Conservation (phyloP, 2,113 vertebrate species). For the Poeciliopsis prolifica region DNA sequence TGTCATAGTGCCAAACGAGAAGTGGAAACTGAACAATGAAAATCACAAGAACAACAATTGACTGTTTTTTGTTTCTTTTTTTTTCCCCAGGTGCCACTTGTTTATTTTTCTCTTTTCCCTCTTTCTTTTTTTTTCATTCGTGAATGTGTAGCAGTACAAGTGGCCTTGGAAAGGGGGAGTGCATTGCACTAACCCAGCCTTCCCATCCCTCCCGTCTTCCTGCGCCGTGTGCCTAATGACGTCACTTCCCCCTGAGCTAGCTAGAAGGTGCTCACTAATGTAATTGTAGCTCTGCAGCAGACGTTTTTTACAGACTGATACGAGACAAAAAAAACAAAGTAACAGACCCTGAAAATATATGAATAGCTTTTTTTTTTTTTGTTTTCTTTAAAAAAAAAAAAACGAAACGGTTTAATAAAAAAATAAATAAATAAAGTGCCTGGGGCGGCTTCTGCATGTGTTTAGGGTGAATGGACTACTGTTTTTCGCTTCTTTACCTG, state of each 20-base stretch:
- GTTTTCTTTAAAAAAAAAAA: conserved; percentile 12
- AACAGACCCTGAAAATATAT: conserved; percentile 71
- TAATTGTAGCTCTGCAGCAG: conserved; percentile 71
- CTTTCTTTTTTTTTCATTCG: conserved; percentile 48
- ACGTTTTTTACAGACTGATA: conserved; percentile 68
- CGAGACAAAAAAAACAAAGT: conserved; percentile 39
- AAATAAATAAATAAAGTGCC: conserved; percentile 74
- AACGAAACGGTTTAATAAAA: conserved; percentile 20
- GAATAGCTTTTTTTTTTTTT: conserved; percentile 52
- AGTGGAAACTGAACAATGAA: conserved; percentile 74
- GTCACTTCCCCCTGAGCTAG: conserved; percentile 73
- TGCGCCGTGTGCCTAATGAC: conserved; percentile 68
- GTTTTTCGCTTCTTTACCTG: conserved; percentile 61
- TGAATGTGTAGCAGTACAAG: conserved; percentile 81
- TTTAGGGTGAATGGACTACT: conserved; percentile 84
- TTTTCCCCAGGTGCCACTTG: conserved; percentile 74
- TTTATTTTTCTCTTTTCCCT: conserved; percentile 31
- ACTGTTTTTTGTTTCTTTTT: conserved; percentile 75
- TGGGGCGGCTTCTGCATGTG: conserved; percentile 74
- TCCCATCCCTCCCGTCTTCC: conserved; percentile 74
- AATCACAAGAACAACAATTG: conserved; percentile 73
- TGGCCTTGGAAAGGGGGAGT: conserved; percentile 73
- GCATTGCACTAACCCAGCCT: conserved; percentile 84
- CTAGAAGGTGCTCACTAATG: conserved; percentile 69
- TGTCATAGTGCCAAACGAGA: conserved; percentile 81